Percentiles rank a stretch among this genome's conserved stretches.
Evolutionary conservation across 1,140 invertebrate species (phyloP).

Genomic region (Probaryconus sp.): DNA sequence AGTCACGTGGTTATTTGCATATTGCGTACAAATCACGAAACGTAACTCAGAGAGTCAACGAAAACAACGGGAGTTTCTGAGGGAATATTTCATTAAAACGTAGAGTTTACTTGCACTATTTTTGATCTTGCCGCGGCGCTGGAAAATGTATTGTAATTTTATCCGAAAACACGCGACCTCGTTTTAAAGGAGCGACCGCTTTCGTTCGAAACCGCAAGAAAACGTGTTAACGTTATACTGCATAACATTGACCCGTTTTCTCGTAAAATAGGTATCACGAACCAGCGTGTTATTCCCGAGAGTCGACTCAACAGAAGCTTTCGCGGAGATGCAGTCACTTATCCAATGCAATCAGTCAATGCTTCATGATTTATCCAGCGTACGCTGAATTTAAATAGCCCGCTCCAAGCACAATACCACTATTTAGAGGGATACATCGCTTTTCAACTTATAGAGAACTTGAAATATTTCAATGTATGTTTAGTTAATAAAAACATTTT

Average conservation of each 20-base stretch:
- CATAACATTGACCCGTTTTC: constrained; percentile 51
- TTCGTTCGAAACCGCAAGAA: constrained; percentile 5
- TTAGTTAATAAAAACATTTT: no score
- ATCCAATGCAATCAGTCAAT: constrained; percentile 34
- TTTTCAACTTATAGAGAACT: neutral
- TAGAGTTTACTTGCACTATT: constrained; percentile 24
- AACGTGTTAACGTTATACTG: constrained; percentile 7
- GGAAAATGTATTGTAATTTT: constrained; percentile 6
- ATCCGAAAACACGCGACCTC: constrained; percentile 3
- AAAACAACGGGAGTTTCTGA: constrained; percentile 1
- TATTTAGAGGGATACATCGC: no score
- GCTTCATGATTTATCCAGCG: constrained; percentile 41
- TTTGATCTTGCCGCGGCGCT: neutral
- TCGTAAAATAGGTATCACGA: neutral
- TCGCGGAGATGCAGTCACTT: constrained; percentile 33
- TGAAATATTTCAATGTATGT: no score
- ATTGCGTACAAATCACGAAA: constrained; percentile 7
- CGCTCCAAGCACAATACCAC: neutral
- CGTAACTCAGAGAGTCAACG: neutral
- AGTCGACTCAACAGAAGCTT: constrained; percentile 5
- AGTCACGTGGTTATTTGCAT: constrained; percentile 10
- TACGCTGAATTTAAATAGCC: constrained; percentile 7
- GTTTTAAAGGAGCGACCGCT: neutral
- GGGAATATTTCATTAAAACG: constrained; percentile 3
- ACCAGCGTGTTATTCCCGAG: constrained; percentile 22